phyloP scores from a whole-genome alignment of 1,140 invertebrate genomes.

The Lineus longissimus region DNA sequence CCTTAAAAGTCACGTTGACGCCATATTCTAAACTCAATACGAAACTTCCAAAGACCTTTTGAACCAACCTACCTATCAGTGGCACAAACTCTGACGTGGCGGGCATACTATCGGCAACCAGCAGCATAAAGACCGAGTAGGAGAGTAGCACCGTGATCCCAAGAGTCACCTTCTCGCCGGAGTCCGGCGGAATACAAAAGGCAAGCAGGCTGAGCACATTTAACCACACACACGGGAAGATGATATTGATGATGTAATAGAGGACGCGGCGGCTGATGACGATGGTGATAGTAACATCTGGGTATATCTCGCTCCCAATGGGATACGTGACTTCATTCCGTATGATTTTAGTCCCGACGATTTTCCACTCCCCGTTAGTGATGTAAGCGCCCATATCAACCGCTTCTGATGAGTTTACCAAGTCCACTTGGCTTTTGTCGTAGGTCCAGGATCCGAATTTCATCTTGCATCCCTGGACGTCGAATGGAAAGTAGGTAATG shows the following conservation, averaged over 20 bases:
- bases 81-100: constrained; percentile 54
- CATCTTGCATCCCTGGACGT: constrained; percentile 39
- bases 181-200: constrained; percentile 49
- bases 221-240: constrained; percentile 47
- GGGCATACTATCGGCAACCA: constrained; percentile 52
- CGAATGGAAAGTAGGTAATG: constrained; percentile 53
- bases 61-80: constrained; percentile 71
- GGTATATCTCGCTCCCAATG: constrained; percentile 56
- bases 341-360: constrained; percentile 46
- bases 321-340: constrained; percentile 20
- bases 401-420: constrained; percentile 56
- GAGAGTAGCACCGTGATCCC: constrained; percentile 52
- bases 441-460: constrained; percentile 58
- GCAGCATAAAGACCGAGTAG: constrained; percentile 53
- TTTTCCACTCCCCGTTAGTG: constrained; percentile 54
- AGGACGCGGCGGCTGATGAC: constrained; percentile 37
- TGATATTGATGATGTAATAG: constrained; percentile 46
- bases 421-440: constrained; percentile 75
- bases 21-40: no score
- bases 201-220: constrained; percentile 46
- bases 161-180: constrained; percentile 51
- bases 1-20: no score
- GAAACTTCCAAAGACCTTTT: no score
- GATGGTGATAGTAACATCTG: constrained; percentile 57
- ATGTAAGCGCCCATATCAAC: constrained; percentile 61